Percentiles rank a stretch among this genome's conserved stretches.
Conservation (phyloP, 2,797 vertebrate genomes). For the Zenarchopterus dispar region DNA sequence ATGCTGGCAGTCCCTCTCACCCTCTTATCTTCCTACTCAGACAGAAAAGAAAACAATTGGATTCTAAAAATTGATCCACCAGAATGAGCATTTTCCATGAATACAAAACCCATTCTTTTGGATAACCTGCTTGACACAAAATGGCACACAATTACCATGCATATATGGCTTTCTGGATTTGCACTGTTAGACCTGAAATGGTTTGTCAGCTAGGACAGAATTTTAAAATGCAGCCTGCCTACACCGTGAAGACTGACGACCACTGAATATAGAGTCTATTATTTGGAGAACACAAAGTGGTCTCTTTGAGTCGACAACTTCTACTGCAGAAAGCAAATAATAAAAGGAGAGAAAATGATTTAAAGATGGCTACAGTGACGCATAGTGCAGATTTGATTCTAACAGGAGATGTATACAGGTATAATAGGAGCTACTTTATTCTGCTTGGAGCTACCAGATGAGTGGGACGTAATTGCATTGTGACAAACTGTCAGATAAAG, state of each 20-base stretch:
- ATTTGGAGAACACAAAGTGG: slow-evolving; percentile 13
- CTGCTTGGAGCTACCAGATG: slow-evolving; percentile 6
- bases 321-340: slow-evolving; percentile 28
- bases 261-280: slow-evolving; percentile 30
- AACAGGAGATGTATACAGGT: slow-evolving; percentile 39
- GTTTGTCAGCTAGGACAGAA: slow-evolving; percentile 37
- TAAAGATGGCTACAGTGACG: slow-evolving; percentile 24
- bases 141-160: slow-evolving; percentile 62
- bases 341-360: slow-evolving; percentile 24
- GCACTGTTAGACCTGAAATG: slow-evolving; percentile 35
- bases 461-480: slow-evolving; percentile 19
- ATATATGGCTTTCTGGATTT: slow-evolving; percentile 63
- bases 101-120: slow-evolving; percentile 67
- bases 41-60: slow-evolving; percentile 63
- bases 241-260: slow-evolving; percentile 29
- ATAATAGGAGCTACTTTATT: slow-evolving; percentile 20
- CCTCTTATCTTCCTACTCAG: slow-evolving; percentile 62
- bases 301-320: slow-evolving; percentile 28
- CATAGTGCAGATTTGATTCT: slow-evolving; percentile 11
- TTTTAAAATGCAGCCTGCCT: slow-evolving; percentile 49
- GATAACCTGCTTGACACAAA: slow-evolving; percentile 64
- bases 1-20: slow-evolving; percentile 55
- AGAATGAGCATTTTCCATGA: slow-evolving; percentile 62
- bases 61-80: slow-evolving; percentile 59
- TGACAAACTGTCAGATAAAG: slow-evolving; percentile 37